Percentiles rank a stretch among this genome's conserved stretches.
Evolutionary conservation across 2,113 vertebrate species (phyloP).

Genomic region (Danionella cerebrum): DNA sequence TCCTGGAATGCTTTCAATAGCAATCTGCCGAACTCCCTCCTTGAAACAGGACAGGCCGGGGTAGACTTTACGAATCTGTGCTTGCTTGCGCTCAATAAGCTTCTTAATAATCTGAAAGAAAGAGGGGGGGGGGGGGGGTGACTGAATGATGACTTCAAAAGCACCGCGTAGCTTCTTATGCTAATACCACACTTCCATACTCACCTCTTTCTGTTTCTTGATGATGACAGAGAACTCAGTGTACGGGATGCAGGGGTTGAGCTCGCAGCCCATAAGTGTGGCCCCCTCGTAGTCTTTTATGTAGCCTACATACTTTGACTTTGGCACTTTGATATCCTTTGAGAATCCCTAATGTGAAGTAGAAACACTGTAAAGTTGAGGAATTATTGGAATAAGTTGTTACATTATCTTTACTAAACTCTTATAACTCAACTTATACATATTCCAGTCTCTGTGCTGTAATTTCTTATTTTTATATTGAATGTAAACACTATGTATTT

Average conservation of each 20-base stretch:
- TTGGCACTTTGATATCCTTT: conserved; percentile 98
- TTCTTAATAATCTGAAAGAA: conserved; percentile 91
- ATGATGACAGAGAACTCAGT: conserved; percentile 98
- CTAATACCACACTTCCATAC: conserved; percentile 12
- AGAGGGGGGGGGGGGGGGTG: neutral
- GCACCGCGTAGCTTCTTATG: neutral
- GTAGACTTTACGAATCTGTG: conserved; percentile 96
- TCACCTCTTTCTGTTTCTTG: conserved; percentile 99
- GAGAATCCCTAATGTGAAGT: conserved; percentile 77
- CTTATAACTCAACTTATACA: too few relatives aligned
- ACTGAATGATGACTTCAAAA: neutral
- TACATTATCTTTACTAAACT: too few relatives aligned
- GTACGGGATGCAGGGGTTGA: conserved; percentile 94
- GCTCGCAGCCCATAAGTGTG: conserved; percentile 96
- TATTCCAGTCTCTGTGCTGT: too few relatives aligned
- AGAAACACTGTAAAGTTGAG: neutral
- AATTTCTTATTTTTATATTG: too few relatives aligned
- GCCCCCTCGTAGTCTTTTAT: conserved; percentile 99
- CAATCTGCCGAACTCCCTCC: conserved; percentile 96
- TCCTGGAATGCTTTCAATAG: conserved; percentile 97
- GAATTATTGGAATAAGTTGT: too few relatives aligned
- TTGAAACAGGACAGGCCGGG: conserved; percentile 98
- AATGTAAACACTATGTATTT: too few relatives aligned
- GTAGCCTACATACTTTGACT: conserved; percentile 92
- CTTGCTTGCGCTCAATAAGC: conserved; percentile 96